phyloP scores from a whole-genome alignment of 2,113 vertebrate species.

The Anthoscopus minutus region DNA sequence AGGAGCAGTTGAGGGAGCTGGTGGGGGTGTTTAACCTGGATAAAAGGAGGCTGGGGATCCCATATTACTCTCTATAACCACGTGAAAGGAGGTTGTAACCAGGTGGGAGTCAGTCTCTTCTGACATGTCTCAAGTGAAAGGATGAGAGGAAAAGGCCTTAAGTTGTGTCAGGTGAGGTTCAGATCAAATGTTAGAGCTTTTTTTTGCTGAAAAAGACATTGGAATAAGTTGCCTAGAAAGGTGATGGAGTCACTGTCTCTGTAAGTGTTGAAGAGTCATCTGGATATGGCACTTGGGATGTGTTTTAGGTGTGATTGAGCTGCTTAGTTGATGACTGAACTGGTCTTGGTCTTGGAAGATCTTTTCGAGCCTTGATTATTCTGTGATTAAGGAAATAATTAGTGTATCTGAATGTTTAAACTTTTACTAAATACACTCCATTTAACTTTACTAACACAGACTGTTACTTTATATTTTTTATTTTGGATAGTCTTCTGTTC shows the following conservation, averaged over 20 bases:
- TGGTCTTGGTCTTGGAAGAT: background rate
- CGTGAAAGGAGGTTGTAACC: background rate
- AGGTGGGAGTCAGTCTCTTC: accelerated
- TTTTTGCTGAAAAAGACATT: background rate
- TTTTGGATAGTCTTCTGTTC: background rate
- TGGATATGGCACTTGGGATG: background rate
- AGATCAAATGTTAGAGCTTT: background rate
- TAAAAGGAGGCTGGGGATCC: background rate
- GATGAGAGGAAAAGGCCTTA: background rate
- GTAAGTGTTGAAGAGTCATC: background rate
- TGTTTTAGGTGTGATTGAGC: background rate
- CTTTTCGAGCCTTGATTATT: background rate
- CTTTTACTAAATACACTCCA: background rate
- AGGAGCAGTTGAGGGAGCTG: background rate
- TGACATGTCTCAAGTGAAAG: background rate
- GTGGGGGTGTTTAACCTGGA: background rate
- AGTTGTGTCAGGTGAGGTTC: background rate
- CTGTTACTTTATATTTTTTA: background rate
- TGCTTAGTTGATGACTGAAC: background rate
- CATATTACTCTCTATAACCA: background rate
- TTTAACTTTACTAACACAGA: background rate
- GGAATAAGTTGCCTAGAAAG: background rate
- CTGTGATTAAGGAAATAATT: background rate
- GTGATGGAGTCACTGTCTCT: background rate
- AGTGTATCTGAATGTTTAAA: background rate